phyloP scores from a whole-genome alignment of 2,888 invertebrate genomes.

The Eupsilia transversa region DNA sequence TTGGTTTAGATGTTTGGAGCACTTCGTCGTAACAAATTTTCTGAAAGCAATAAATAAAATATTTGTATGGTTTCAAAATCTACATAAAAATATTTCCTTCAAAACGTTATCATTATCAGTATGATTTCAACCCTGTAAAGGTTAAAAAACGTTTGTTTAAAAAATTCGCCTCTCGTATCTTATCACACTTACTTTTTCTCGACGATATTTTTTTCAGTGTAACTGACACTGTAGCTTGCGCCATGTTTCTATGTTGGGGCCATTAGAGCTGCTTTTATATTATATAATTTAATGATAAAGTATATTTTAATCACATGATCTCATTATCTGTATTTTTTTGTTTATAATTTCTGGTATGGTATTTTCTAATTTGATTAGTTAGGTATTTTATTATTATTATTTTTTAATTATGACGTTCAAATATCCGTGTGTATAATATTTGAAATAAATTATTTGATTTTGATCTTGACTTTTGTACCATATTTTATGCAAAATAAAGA shows the following conservation, averaged over 20 bases:
- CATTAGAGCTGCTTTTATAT: slow-evolving; percentile 1
- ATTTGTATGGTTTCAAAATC: background rate
- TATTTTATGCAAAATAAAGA: too few relatives aligned
- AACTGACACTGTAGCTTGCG: slow-evolving; percentile 66
- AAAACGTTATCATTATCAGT: slow-evolving; percentile 4
- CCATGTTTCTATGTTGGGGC: slow-evolving; percentile 44
- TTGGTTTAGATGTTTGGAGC: background rate
- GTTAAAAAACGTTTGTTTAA: slow-evolving; percentile 36
- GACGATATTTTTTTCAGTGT: slow-evolving; percentile 62
- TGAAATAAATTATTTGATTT: too few relatives aligned
- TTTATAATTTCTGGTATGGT: too few relatives aligned
- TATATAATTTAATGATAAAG: background rate
- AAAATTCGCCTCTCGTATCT: slow-evolving; percentile 53
- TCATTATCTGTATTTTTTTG: too few relatives aligned
- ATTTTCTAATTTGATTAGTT: too few relatives aligned
- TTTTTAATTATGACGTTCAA: too few relatives aligned
- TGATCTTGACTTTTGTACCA: too few relatives aligned
- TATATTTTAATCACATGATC: background rate
- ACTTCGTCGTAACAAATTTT: background rate
- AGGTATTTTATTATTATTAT: too few relatives aligned
- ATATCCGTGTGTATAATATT: too few relatives aligned
- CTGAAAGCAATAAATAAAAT: background rate
- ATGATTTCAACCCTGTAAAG: slow-evolving; percentile 16
- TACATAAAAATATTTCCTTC: background rate
- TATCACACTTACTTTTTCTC: slow-evolving; percentile 62